A percentile compares a stretch with the other conserved stretches of the same genome.
Conservation (phyloP, 2,888 invertebrate species). For the Metallyticus violacea region DNA sequence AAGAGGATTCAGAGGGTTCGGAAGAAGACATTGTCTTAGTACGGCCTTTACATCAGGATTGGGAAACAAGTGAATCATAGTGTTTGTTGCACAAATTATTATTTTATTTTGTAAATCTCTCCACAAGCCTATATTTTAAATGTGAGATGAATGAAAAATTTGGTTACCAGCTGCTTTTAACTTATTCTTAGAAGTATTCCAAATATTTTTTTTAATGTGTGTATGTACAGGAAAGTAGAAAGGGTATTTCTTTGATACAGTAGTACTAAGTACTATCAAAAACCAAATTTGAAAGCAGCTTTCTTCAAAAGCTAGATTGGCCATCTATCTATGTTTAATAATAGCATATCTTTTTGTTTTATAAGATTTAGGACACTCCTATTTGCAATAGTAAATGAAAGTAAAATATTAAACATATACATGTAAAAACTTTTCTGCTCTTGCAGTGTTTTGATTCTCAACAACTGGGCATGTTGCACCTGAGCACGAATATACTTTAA, state of each 20-base stretch:
- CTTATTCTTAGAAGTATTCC: not conserved
- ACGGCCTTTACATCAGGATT: constrained; percentile 39
- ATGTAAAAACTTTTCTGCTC: no score
- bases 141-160: not conserved
- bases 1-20: constrained; percentile 56
- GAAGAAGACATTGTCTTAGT: constrained; percentile 59
- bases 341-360: not conserved
- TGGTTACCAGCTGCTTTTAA: not conserved
- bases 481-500: no score
- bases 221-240: no score
- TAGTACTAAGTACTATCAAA: not conserved
- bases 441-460: no score
- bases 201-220: no score
- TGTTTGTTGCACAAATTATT: not conserved
- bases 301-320: not conserved
- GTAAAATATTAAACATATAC: no score
- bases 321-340: not conserved
- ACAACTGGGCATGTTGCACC: no score
- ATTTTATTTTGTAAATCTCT: not conserved
- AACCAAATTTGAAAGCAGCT: not conserved
- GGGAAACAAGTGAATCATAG: not conserved
- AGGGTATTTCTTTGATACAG: no score
- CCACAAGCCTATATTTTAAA: not conserved
- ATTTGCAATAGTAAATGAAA: no score
- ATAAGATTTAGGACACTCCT: not conserved